Evolutionary conservation across 2,888 invertebrate species (phyloP), one percentile per base, ranked within the genome.

Genomic region (Drosophila quasianomalipes): DNA sequence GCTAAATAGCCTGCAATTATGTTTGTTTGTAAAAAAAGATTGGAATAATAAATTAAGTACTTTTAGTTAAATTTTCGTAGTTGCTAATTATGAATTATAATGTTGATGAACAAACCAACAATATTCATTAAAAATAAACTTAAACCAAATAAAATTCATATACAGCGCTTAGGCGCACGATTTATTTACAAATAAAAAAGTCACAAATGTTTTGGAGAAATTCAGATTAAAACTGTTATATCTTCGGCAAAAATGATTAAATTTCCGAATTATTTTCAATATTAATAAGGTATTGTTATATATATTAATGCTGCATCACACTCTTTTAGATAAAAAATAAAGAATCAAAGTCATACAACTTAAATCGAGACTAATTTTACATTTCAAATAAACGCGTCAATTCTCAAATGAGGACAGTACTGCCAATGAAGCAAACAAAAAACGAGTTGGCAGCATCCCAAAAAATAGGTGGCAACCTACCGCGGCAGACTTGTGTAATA

Each of bases 401-500:
- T n/a, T 14, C 14, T 9, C 30, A 5, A 35, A 10, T 44, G 14
- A n/a, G 22, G 12, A 10, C 2, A 26, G 62, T 26, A 68, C 30
- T 81, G 82, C 68, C 78, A 79, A 57, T 19, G 0, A 22, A 3
- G 44, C 19, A 3, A 22, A 14, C 1, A 5, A 62, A 35, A 54
- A 22, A 3, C 30, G n/a, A 51, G 49, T 19, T 78, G 78, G 62
- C 62, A 81, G 3, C 74, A 31, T 6, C 30, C 0, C 5, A 1
- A 12, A 9, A 26, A 44, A 33, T 16, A 63, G 55, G 69, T 79
- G 82, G 82, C 79, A 79, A 35, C 79, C 30, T 49, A 35, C 16
- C 26, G 31, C 58, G 51, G 58, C 59, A 35, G 69, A 69, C 85
- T 83, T 89, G 89, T 89, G 89, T 83, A 83, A 83, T 74, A 83